A percentile compares a stretch with the other conserved stretches of the same genome.
phyloP scores from a whole-genome alignment of 1,140 invertebrate species.

The Zaprionus ghesquierei region DNA sequence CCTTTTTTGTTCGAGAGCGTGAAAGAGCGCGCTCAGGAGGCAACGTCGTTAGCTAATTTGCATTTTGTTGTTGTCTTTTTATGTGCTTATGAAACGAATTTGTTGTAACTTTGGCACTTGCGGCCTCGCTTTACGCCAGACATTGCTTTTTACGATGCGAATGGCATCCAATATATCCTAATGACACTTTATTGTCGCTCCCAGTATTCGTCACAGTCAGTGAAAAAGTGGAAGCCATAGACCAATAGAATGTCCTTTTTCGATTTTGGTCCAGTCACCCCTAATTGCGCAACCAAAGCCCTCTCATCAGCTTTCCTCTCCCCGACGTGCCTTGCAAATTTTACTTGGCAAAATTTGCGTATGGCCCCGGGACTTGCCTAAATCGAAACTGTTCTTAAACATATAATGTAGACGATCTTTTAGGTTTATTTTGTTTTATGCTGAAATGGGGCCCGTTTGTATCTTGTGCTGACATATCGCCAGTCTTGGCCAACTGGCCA shows the following conservation, averaged over 20 bases:
- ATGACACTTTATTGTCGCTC: conserved; percentile 59
- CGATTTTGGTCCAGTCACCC: conserved; percentile 35
- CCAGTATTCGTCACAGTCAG: conserved; percentile 64
- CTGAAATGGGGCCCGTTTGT: conserved; percentile 25
- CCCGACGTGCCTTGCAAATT: not conserved
- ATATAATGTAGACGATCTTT: not conserved
- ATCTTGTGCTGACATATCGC: conserved; percentile 58
- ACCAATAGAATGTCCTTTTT: not conserved
- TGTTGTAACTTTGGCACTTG: conserved; percentile 65
- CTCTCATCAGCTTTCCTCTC: not conserved
- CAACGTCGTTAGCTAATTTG: conserved; percentile 66
- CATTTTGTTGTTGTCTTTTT: conserved; percentile 68
- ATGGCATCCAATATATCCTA: conserved; percentile 57
- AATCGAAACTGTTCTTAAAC: conserved; percentile 5
- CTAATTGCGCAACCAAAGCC: conserved; percentile 19
- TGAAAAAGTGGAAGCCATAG: conserved; percentile 24
- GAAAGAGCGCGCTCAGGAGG: conserved; percentile 14
- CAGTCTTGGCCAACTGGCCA: conserved; percentile 67
- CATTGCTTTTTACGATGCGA: conserved; percentile 64
- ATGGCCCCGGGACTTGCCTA: conserved; percentile 6
- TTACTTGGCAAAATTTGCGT: conserved; percentile 10
- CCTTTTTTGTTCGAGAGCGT: conserved; percentile 48
- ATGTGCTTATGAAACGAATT: conserved; percentile 76
- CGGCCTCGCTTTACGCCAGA: conserved; percentile 47
- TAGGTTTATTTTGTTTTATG: not conserved